Conservation (phyloP, 2,888 invertebrate species). For the Drosophila nigricruria region DNA sequence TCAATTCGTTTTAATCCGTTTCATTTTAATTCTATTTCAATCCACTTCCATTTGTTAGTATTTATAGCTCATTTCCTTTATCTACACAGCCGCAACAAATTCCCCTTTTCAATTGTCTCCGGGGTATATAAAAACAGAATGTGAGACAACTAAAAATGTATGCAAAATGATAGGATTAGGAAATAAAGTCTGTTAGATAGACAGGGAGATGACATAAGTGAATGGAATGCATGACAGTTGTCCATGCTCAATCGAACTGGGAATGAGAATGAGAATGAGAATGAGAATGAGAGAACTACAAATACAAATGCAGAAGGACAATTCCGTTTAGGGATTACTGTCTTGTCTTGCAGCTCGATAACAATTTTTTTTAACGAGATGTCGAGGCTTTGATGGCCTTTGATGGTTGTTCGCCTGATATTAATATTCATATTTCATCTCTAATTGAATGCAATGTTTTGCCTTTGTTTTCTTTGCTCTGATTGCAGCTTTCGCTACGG, state of each 20-base stretch:
- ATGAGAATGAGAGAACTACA: not conserved
- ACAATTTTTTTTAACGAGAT: not conserved
- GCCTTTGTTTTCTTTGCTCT: constrained; percentile 19
- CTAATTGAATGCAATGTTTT: constrained; percentile 4
- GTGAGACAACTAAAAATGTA: not conserved
- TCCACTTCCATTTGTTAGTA: not conserved
- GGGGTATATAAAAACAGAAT: not conserved
- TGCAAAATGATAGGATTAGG: constrained; percentile 3
- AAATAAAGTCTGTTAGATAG: not conserved
- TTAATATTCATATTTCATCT: constrained; percentile 20
- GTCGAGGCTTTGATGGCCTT: not conserved
- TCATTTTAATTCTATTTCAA: not conserved
- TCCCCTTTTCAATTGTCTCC: not conserved
- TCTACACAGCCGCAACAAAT: too few species aligned
- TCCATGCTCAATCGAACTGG: not conserved
- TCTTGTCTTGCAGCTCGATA: not conserved
- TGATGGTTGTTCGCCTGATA: not conserved
- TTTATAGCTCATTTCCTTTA: too few species aligned
- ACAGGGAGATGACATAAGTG: not conserved
- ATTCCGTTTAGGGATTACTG: not conserved
- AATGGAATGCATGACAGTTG: not conserved
- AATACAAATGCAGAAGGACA: not conserved
- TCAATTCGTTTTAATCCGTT: not conserved
- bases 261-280: not conserved
- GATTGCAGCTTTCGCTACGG: constrained; percentile 94